Conservation (phyloP, 2,113 vertebrate species). For the Collichthys lucidus region DNA sequence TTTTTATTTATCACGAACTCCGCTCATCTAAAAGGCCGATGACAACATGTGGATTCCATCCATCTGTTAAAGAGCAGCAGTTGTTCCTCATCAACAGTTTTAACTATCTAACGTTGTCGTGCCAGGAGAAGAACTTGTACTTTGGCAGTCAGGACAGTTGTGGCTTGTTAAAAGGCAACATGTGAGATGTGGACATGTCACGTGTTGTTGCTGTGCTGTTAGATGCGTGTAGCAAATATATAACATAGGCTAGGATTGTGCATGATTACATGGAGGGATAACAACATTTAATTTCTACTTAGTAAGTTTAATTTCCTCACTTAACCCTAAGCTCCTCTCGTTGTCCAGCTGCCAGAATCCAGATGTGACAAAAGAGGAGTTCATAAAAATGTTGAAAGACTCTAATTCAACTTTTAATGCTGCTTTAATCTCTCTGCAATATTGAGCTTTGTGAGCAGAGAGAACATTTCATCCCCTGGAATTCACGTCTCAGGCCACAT, state of each 20-base stretch:
- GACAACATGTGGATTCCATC: background rate
- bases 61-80: slow-evolving; percentile 8
- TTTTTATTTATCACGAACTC: background rate
- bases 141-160: background rate
- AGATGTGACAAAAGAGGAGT: background rate
- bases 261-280: too few species aligned
- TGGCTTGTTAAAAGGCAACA: slow-evolving; percentile 1
- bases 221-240: background rate
- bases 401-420: background rate
- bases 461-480: background rate
- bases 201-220: background rate
- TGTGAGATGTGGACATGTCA: background rate
- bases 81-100: slow-evolving; percentile 6
- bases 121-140: background rate
- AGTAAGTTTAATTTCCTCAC: background rate
- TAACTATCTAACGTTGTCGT: background rate
- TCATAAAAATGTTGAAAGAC: background rate
- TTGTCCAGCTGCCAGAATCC: background rate
- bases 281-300: background rate
- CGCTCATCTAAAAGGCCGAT: background rate
- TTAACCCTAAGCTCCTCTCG: background rate
- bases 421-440: background rate
- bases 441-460: background rate
- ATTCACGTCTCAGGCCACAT: background rate
- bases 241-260: too few species aligned